These are phyloP conservation scores for Drosophila ogumai DNA, from an alignment of 1,140 invertebrate genomes.

Conservation along the genomic window DNA sequence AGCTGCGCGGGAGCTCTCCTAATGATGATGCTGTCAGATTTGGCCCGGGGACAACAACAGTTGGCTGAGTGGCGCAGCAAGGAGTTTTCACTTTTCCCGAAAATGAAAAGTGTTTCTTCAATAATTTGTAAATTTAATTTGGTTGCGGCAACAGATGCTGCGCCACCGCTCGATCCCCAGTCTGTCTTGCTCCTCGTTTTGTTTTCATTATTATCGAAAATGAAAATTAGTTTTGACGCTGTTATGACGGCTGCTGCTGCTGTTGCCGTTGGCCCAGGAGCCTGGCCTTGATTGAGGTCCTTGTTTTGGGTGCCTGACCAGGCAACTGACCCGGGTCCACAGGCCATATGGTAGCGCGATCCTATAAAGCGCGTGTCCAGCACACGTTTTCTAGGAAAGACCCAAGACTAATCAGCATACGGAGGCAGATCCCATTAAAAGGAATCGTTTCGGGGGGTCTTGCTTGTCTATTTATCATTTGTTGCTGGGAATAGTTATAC, in stretches of 20 bases:
- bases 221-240: conserved; percentile 82
- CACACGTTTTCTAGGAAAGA: conserved; percentile 62
- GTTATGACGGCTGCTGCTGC: conserved; percentile 67
- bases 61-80: conserved; percentile 51
- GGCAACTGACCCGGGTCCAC: conserved; percentile 28
- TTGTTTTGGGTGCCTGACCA: conserved; percentile 52
- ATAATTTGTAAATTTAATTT: conserved; percentile 74
- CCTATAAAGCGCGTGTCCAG: conserved; percentile 48
- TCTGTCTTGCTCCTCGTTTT: conserved; percentile 35
- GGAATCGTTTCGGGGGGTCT: conserved; percentile 13
- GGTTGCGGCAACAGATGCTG: conserved; percentile 72
- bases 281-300: conserved; percentile 68
- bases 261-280: conserved; percentile 11
- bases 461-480: conserved; percentile 22
- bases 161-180: conserved; percentile 3
- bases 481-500: background rate
- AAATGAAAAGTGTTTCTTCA: conserved; percentile 78
- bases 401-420: conserved; percentile 65
- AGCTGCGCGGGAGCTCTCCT: conserved; percentile 36
- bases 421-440: conserved; percentile 22
- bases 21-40: conserved; percentile 80
- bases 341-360: conserved; percentile 51
- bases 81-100: conserved; percentile 63
- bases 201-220: conserved; percentile 45
- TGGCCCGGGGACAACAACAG: conserved; percentile 67